Percentiles rank a stretch among this genome's conserved stretches.
Conservation (phyloP, 2,888 invertebrate genomes). For the Ornithoptera priamus region DNA sequence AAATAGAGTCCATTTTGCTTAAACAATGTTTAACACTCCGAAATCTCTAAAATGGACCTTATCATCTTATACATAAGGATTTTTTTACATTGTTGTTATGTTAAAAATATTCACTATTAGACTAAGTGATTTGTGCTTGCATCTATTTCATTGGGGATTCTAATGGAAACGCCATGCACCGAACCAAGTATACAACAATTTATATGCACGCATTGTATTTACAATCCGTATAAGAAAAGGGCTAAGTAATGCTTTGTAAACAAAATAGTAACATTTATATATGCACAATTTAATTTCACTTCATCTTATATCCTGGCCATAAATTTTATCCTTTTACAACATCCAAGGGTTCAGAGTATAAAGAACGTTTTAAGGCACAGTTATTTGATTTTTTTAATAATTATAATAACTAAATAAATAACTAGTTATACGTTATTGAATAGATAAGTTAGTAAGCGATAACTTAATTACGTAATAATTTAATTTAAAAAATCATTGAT, state of each 20-base stretch:
- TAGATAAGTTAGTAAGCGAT: too few relatives aligned
- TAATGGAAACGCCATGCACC: conserved; percentile 69
- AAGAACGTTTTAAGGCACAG: conserved; percentile 2
- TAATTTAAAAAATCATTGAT: too few relatives aligned
- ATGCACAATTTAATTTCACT: conserved; percentile 61
- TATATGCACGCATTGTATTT: conserved; percentile 59
- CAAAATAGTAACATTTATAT: conserved; percentile 71
- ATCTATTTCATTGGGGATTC: conserved; percentile 61
- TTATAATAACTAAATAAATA: too few relatives aligned
- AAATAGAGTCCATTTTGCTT: conserved; percentile 48
- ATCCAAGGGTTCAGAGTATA: conserved; percentile 20
- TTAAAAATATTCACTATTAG: conserved; percentile 40
- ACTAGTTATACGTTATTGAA: too few relatives aligned
- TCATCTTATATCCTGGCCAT: conserved; percentile 51
- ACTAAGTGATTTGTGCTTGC: conserved; percentile 62
- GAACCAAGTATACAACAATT: conserved; percentile 51
- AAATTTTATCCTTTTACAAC: conserved; percentile 50
- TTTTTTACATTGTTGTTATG: conserved; percentile 27
- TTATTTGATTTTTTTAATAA: background rate
- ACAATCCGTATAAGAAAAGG: conserved; percentile 61
- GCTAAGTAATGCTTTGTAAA: conserved; percentile 68
- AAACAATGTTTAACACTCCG: conserved; percentile 26
- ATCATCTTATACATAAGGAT: conserved; percentile 16
- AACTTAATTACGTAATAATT: too few relatives aligned
- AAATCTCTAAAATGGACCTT: conserved; percentile 33